phyloP scores from a whole-genome alignment of 2,888 invertebrate species.

The Ennomos erosarius region DNA sequence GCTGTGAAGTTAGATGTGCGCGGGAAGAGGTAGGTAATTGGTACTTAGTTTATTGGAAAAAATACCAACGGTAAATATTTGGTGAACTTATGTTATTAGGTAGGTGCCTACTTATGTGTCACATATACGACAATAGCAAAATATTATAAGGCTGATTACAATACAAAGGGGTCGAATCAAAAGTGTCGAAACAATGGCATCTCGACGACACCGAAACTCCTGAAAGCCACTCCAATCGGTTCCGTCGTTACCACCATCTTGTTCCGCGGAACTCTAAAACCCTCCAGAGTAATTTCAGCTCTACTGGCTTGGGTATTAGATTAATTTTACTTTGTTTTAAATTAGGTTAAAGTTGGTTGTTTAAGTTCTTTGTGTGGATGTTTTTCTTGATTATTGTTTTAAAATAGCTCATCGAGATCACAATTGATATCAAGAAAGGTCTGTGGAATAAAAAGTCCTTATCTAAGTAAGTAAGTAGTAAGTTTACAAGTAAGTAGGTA shows the following conservation, averaged over 20 bases:
- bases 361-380: slow-evolving; percentile 54
- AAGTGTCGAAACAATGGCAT: slow-evolving; percentile 70
- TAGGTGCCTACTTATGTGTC: slow-evolving; percentile 2
- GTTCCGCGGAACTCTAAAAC: slow-evolving; percentile 10
- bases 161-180: slow-evolving; percentile 55
- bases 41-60: too few species aligned
- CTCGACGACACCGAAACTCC: slow-evolving; percentile 58
- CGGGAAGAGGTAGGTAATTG: too few species aligned
- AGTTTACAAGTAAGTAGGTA: too few species aligned
- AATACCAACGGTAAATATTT: too few species aligned
- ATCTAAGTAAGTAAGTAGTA: too few species aligned
- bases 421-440: slow-evolving; percentile 34
- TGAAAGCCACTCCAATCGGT: slow-evolving; percentile 60
- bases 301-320: slow-evolving; percentile 18
- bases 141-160: slow-evolving; percentile 44
- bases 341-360: slow-evolving; percentile 32
- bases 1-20: too few species aligned
- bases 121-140: slow-evolving; percentile 10
- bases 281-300: slow-evolving; percentile 30
- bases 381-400: slow-evolving; percentile 60
- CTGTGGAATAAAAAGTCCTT: slow-evolving; percentile 13
- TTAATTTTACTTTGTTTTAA: slow-evolving; percentile 7
- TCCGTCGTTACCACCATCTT: slow-evolving; percentile 45
- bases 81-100: too few species aligned
- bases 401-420: slow-evolving; percentile 25